Conservation (phyloP, 2,113 vertebrate species). For the Phrynocephalus versicolor region DNA sequence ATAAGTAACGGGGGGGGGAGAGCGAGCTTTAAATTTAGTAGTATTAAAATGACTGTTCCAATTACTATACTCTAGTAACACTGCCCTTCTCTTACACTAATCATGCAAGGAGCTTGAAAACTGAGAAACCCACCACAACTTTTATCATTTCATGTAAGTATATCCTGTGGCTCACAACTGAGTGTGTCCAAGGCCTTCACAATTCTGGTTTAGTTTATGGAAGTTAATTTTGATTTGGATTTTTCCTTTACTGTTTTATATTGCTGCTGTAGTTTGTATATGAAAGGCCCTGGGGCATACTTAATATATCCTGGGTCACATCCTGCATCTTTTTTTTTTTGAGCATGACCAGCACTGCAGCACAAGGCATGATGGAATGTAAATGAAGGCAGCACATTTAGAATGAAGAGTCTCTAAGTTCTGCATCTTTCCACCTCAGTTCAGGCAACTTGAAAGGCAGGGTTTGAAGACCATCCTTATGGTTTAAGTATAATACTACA, state of each 20-base stretch:
- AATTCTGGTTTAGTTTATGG: neutral
- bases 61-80: neutral
- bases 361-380: neutral
- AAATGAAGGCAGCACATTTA: neutral
- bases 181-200: neutral
- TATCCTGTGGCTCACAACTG: slow-evolving; percentile 16
- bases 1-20: neutral
- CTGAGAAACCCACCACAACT: slow-evolving; percentile 3
- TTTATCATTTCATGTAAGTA: slow-evolving; percentile 46
- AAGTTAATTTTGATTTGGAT: neutral
- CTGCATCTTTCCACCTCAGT: neutral
- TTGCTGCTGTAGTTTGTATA: slow-evolving; percentile 53
- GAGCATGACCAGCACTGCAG: neutral
- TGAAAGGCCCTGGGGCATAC: slow-evolving; percentile 44
- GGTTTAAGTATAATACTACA: neutral
- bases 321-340: slow-evolving; percentile 29
- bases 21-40: slow-evolving; percentile 29
- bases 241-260: slow-evolving; percentile 41
- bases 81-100: neutral
- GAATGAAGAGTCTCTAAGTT: neutral
- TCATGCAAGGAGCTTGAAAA: neutral
- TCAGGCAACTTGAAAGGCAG: neutral
- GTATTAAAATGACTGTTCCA: slow-evolving; percentile 35
- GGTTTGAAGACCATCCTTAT: neutral
- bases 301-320: slow-evolving; percentile 9